Base-by-base conservation (phyloP, 1,140 invertebrate genomes). In the Pogonomyrmex barbatus region DNA sequence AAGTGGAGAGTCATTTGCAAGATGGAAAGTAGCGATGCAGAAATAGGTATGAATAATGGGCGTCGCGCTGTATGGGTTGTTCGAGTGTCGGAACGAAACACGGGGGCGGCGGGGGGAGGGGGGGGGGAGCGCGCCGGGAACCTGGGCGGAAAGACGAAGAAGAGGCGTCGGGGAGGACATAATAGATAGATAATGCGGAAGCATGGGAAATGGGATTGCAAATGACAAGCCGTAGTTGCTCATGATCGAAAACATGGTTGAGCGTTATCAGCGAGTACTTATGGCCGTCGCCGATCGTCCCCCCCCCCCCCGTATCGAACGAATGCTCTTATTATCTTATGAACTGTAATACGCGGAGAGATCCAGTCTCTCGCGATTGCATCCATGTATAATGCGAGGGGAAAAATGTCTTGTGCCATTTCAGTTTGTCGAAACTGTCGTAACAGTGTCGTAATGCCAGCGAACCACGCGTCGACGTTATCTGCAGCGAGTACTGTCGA, bases 181-280 rank as follows among this genome's bases (percentile, higher is more conserved):
- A 65, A 89, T 50, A 83, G 70, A 79, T 63, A 75, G 68, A 85
- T 83, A 90, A 90, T 89, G 84, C 85, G 56, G 68, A 85, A 79
- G 86, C 88, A 90, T 91, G 91, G 86, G 58, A 76, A 91, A 91
- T 88, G 88, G 90, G 87, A 73, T 90, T 92, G 88, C 85, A 91
- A 91, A 91, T 91, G 87, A 91, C 87, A 82, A 58, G 85, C 79
- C 88, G 83, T 75, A 87, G 52, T 63, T 45, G 63, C 67, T 82
- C 70, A 39, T 63, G 75, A 85, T 86, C 63, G 78, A 86, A 86
- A 86, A 83, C 52, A 88, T 65, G 47, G 81, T 63, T 52, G 62
- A 68, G 52, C 56, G 39, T 62, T 83, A 83, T 71, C 78, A 58
- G 67, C 47, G 54, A 68, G 47, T 68, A 79, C 84, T 79, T 79